phyloP scores from a whole-genome alignment of 2,797 vertebrate species.

The Peromyscus aztecus region DNA sequence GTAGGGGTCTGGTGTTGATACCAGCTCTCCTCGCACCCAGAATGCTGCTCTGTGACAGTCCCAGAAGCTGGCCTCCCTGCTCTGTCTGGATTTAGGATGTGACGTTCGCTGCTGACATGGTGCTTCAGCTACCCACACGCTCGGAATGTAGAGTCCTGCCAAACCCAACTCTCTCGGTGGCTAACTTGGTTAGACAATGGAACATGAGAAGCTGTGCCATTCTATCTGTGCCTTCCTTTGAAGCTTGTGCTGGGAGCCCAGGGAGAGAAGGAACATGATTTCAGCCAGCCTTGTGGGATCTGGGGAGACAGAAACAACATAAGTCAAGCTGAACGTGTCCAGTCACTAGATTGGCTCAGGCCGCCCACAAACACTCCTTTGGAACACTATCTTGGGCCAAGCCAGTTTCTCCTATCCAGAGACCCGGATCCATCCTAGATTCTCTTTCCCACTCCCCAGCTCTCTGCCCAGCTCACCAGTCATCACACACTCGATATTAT shows the following conservation, averaged over 20 bases:
- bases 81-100: not conserved
- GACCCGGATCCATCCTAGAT: not conserved
- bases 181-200: not conserved
- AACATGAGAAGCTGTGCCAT: not conserved
- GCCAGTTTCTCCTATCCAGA: no score
- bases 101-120: not conserved
- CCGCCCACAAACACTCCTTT: not conserved
- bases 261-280: not conserved
- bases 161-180: not conserved
- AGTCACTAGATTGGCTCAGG: not conserved
- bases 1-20: not conserved
- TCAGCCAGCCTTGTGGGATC: not conserved
- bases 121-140: not conserved
- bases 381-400: not conserved
- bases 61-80: not conserved
- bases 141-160: not conserved
- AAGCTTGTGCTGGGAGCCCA: not conserved
- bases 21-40: not conserved
- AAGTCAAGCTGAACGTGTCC: not conserved
- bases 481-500: not conserved
- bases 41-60: fast-evolving
- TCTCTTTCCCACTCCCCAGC: not conserved
- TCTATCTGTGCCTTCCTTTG: not conserved
- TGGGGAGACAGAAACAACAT: not conserved
- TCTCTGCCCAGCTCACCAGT: not conserved